A percentile compares a stretch with the other conserved stretches of the same genome.
These are phyloP conservation scores for Idaea biselata DNA, from an alignment of 2,888 invertebrate genomes.

Conservation along the genomic window DNA sequence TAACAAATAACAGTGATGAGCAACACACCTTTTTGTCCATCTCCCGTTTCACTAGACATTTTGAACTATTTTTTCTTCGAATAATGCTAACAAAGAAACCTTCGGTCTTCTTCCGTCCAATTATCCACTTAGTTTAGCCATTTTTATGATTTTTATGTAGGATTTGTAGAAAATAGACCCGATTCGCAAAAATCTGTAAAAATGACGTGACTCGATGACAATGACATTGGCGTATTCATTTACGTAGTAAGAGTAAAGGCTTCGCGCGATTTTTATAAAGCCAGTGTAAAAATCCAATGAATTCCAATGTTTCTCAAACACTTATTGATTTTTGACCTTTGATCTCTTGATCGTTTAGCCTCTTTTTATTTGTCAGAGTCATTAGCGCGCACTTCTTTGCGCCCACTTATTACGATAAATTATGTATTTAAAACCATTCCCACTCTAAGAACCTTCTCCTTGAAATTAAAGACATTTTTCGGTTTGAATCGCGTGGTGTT, in stretches of 20 bases:
- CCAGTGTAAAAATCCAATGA: no score
- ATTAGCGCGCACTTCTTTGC: no score
- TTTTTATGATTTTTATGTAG: neutral
- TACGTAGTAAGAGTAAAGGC: neutral
- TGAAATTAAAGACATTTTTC: no score
- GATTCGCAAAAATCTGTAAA: neutral
- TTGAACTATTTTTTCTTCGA: conserved; percentile 25
- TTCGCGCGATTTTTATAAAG: neutral
- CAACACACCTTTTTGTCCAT: conserved; percentile 64
- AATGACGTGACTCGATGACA: conserved; percentile 6
- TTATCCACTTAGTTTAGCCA: conserved; percentile 28
- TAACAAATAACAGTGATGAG: conserved; percentile 38
- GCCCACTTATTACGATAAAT: no score
- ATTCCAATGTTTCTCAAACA: no score
- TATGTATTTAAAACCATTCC: no score
- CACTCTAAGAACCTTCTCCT: no score
- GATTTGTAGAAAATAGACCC: neutral
- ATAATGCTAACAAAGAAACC: conserved; percentile 5
- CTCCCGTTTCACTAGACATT: conserved; percentile 59
- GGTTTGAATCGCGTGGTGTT: no score
- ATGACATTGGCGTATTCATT: neutral
- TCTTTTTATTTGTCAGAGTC: no score
- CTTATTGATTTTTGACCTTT: no score
- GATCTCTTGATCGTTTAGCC: no score
- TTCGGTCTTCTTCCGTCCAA: conserved; percentile 19